Base-by-base conservation (phyloP, 2,797 vertebrate genomes). In the Micromesistius poutassou region DNA sequence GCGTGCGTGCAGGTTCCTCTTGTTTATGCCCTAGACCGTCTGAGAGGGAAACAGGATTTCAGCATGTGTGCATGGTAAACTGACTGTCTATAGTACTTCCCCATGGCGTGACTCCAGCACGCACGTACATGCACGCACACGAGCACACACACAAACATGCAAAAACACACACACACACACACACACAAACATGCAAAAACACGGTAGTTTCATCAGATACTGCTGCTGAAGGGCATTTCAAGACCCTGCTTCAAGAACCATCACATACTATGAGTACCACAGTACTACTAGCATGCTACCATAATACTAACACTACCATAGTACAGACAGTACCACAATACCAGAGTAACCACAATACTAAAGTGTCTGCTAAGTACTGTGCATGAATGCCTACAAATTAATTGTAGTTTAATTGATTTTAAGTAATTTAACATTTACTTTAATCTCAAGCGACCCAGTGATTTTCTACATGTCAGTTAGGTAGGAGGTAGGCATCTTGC, bases 201-300 rank as follows among this genome's bases (percentile, higher is more conserved):
- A 9, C n/a, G n/a, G 5, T 62, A 62, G 22, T 62, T 0, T n/a
- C n/a, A 22, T 62, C n/a, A 62, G 5, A 6, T 55, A 19, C 46
- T 30, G 75, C 40, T 40, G 40, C 0, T 42, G 73, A 50, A 62
- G 73, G 72, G 4, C 28, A 62, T 14, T 38, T 42, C 75, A 36
- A 83, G 79, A 71, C 75, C 75, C 76, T 79, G 78, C 70, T 12
- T n/a, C 30, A 38, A 16, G 0, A 38, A 79, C 77, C 80, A 5
- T 62, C 55, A 62, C 55, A 62, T 50, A 50, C 46, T 22, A 50
- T 4, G 14, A 22, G 55, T 62, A 62, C 22, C 22, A 62, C 46
- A 22, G 46, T 50, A 46, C 42, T 46, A 55, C 40, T 12, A 42
- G 1, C 40, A 16, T 42, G 10, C 40, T 42, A 42, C 12, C 13